Conservation (phyloP, 2,888 invertebrate species). For the Hirtodrosophila alboralis region DNA sequence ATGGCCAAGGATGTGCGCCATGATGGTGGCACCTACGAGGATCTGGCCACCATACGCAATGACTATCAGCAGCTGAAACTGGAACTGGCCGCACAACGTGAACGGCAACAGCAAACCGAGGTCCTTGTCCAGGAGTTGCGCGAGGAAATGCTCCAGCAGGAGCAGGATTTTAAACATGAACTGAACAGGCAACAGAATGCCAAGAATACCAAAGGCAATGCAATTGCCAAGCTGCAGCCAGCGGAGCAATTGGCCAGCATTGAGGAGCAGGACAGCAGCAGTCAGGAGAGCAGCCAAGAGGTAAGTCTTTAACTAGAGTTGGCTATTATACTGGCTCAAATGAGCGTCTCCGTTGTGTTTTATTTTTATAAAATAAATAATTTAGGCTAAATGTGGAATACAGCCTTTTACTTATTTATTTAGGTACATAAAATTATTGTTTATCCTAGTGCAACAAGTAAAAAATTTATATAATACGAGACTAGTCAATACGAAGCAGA, state of each 20-base stretch:
- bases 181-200: constrained; percentile 52
- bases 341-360: no score
- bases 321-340: no score
- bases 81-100: constrained; percentile 82
- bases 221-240: constrained; percentile 16
- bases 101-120: constrained; percentile 83
- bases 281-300: constrained; percentile 59
- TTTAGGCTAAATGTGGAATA: no score
- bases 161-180: constrained; percentile 81
- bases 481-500: no score
- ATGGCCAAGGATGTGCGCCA: constrained; percentile 82
- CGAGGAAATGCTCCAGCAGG: constrained; percentile 83
- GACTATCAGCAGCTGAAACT: constrained; percentile 83
- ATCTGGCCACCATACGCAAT: constrained; percentile 82
- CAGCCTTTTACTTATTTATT: no score
- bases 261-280: constrained; percentile 52
- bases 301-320: constrained; percentile 51
- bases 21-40: constrained; percentile 82
- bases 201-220: constrained; percentile 9
- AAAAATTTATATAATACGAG: no score
- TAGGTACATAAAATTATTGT: no score
- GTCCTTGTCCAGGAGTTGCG: constrained; percentile 83
- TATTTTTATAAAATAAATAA: no score
- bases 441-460: no score
- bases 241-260: constrained; percentile 54